Evolutionary conservation across 2,797 vertebrate genomes (phyloP).

Genomic region (Labeo calbasu): DNA sequence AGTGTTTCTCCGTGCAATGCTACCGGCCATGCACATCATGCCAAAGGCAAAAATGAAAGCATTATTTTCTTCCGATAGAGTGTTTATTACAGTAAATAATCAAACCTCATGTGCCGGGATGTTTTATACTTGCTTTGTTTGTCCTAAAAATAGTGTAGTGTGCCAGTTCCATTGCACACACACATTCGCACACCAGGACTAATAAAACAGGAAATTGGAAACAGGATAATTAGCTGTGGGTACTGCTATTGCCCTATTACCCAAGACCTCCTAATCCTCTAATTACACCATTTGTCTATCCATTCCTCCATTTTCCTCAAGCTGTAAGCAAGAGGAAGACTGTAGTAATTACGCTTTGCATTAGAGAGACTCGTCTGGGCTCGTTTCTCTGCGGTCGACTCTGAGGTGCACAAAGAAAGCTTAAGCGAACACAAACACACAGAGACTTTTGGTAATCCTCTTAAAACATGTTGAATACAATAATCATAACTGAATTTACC

Average conservation of each 20-base stretch:
- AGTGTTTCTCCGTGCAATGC: conserved; percentile 8
- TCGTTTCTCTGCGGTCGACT: conserved; percentile 18
- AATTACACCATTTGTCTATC: conserved; percentile 68
- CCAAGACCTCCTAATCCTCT: conserved; percentile 62
- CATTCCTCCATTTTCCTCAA: conserved; percentile 61
- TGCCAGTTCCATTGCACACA: not conserved
- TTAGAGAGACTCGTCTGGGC: conserved; percentile 50
- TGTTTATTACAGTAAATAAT: conserved; percentile 52
- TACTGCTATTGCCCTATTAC: conserved; percentile 63
- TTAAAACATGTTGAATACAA: conserved; percentile 42
- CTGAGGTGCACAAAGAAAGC: conserved; percentile 35
- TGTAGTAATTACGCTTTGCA: conserved; percentile 58
- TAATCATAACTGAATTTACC: conserved; percentile 13
- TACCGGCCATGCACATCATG: conserved; percentile 34
- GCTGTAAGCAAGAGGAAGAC: conserved; percentile 63
- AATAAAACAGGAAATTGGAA: conserved; percentile 56
- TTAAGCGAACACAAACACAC: conserved; percentile 24
- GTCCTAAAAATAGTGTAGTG: not conserved
- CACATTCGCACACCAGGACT: conserved; percentile 16
- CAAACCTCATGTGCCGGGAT: conserved; percentile 27
- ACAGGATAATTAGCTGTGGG: conserved; percentile 62
- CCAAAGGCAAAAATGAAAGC: conserved; percentile 26
- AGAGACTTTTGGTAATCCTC: conserved; percentile 38
- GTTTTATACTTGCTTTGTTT: conserved; percentile 32
- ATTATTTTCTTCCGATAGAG: conserved; percentile 26